These are phyloP conservation scores for Athalia circularis DNA, from an alignment of 2,888 invertebrate genomes.

Conservation along the genomic window DNA sequence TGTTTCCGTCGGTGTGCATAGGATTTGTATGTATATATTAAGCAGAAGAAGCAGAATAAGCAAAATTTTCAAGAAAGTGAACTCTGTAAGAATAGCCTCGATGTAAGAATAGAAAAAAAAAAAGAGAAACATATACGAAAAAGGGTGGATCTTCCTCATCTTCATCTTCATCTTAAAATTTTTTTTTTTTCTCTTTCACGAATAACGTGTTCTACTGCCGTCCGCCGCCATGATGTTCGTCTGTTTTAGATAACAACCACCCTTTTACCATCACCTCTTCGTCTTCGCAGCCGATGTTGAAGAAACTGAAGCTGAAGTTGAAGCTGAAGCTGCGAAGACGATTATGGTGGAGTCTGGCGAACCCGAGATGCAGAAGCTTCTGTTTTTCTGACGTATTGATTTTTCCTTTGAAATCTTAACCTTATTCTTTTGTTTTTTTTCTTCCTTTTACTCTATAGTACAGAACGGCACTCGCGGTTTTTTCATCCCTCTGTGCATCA, in stretches of 20 bases:
- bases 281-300: too few relatives aligned
- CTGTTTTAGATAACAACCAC: conserved; percentile 61
- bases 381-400: conserved; percentile 59
- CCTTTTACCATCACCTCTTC: conserved; percentile 33
- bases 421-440: background rate
- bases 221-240: conserved; percentile 56
- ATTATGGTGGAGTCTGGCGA: conserved; percentile 38
- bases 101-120: conserved; percentile 6
- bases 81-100: background rate
- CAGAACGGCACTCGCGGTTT: too few relatives aligned
- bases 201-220: conserved; percentile 38
- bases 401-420: conserved; percentile 55
- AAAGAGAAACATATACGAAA: background rate
- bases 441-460: background rate
- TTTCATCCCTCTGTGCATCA: too few relatives aligned
- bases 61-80: too few relatives aligned
- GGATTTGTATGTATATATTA: too few relatives aligned
- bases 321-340: too few relatives aligned
- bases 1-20: too few relatives aligned
- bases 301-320: too few relatives aligned
- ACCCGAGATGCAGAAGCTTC: conserved; percentile 48
- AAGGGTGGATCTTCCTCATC: background rate
- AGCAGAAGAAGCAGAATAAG: too few relatives aligned
- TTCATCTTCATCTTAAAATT: conserved; percentile 3
- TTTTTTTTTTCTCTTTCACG: conserved; percentile 35